These are phyloP conservation scores for Corynorhinus townsendii DNA, from an alignment of 2,113 vertebrate genomes.

Conservation along the genomic window DNA sequence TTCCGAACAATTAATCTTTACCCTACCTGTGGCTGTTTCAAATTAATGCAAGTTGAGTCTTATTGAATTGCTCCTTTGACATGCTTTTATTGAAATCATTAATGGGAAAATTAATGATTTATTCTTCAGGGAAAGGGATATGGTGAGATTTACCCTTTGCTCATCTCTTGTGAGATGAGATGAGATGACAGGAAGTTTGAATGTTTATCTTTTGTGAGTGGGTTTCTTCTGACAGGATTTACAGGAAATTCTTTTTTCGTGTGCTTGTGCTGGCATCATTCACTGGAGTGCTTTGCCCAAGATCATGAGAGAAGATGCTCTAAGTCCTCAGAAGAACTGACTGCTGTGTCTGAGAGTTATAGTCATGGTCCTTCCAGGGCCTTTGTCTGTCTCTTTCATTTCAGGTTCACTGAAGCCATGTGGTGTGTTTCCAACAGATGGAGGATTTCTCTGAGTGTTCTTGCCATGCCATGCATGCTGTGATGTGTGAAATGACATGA, in stretches of 20 bases:
- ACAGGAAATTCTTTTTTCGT: constrained; percentile 77
- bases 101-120: constrained; percentile 89
- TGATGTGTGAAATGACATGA: constrained; percentile 82
- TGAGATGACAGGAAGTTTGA: constrained; percentile 80
- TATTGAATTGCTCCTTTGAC: constrained; percentile 89
- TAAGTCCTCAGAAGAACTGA: constrained; percentile 76
- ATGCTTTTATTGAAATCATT: constrained; percentile 93
- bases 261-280: constrained; percentile 58
- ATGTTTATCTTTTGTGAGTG: constrained; percentile 88
- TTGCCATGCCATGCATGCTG: constrained; percentile 82
- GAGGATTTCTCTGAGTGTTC: constrained; percentile 76
- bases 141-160: constrained; percentile 88
- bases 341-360: constrained; percentile 73
- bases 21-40: constrained; percentile 88
- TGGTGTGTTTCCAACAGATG: constrained; percentile 75
- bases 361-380: constrained; percentile 77
- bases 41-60: constrained; percentile 89
- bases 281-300: not conserved
- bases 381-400: constrained; percentile 84
- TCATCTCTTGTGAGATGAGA: constrained; percentile 84
- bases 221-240: constrained; percentile 71
- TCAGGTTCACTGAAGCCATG: constrained; percentile 86
- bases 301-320: constrained; percentile 39
- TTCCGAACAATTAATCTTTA: constrained; percentile 94
- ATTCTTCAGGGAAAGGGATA: constrained; percentile 87